These are phyloP conservation scores for Cryptus armator DNA, from an alignment of 2,888 invertebrate species.

Conservation along the genomic window DNA sequence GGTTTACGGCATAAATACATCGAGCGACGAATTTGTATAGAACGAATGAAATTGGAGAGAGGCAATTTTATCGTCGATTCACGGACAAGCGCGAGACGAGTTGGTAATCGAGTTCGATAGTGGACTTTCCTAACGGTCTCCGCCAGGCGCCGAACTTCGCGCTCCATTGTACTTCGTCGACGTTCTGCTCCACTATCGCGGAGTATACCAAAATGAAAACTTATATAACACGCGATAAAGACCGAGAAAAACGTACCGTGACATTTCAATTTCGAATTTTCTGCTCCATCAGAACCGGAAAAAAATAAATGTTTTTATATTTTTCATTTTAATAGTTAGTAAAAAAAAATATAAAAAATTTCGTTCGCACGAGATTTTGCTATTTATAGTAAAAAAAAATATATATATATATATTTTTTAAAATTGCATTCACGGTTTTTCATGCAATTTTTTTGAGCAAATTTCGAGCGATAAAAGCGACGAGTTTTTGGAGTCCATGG, in stretches of 20 bases:
- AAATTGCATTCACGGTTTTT: neutral
- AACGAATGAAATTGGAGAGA: constrained; percentile 36
- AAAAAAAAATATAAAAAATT: neutral
- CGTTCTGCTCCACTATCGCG: neutral
- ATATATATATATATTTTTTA: too few relatives aligned
- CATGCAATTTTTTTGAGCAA: neutral
- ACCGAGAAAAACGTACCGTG: neutral
- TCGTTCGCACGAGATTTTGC: neutral
- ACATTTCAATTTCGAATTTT: neutral
- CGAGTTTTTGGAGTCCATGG: constrained; percentile 9
- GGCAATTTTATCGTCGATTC: constrained; percentile 48
- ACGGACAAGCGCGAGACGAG: neutral
- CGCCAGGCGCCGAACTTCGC: constrained; percentile 18
- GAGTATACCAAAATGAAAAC: neutral
- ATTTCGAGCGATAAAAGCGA: neutral
- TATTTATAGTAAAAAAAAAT: too few relatives aligned
- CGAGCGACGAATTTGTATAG: constrained; percentile 28
- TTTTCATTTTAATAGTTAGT: neutral
- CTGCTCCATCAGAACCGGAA: neutral
- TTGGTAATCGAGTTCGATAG: constrained; percentile 45
- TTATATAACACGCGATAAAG: neutral
- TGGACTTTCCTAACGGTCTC: constrained; percentile 4
- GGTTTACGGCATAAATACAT: constrained; percentile 33
- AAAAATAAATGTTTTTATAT: neutral
- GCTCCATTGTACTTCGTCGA: constrained; percentile 15